Evolutionary conservation across 2,888 invertebrate species (phyloP).

Genomic region (Gortyna flavago): DNA sequence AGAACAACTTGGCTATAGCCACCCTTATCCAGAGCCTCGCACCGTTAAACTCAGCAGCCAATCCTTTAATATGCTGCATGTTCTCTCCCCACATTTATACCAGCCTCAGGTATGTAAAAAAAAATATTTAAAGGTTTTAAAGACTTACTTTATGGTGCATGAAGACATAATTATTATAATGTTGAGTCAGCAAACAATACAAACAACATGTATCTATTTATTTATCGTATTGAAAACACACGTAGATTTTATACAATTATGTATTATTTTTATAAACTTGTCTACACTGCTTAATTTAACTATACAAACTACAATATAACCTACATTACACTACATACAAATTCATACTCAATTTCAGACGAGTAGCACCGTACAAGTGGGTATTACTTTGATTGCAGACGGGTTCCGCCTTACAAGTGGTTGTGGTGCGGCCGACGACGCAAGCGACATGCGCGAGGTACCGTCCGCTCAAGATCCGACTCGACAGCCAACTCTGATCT

Average conservation of each 20-base stretch:
- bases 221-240: not conserved
- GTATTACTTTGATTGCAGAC: conserved; percentile 82
- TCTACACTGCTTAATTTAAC: not conserved
- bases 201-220: conserved; percentile 2
- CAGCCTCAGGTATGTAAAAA: conserved; percentile 92
- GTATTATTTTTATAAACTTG: not conserved
- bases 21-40: conserved; percentile 98
- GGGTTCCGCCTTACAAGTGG: conserved; percentile 93
- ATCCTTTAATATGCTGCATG: conserved; percentile 98
- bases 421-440: conserved; percentile 86
- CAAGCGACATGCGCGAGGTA: conserved; percentile 79
- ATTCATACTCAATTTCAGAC: conserved; percentile 69
- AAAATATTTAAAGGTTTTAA: not conserved
- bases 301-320: not conserved
- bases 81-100: conserved; percentile 97
- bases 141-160: not conserved
- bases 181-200: not conserved
- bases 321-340: conserved; percentile 48
- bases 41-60: conserved; percentile 97
- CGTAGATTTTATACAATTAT: not conserved
- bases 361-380: conserved; percentile 70
- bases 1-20: conserved; percentile 95
- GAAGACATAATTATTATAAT: not conserved
- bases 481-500: conserved; percentile 89
- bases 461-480: conserved; percentile 85